A percentile compares a stretch with the other conserved stretches of the same genome.
These are phyloP conservation scores for Strigamia maritima DNA, from an alignment of 2,888 invertebrate genomes.

Conservation along the genomic window DNA sequence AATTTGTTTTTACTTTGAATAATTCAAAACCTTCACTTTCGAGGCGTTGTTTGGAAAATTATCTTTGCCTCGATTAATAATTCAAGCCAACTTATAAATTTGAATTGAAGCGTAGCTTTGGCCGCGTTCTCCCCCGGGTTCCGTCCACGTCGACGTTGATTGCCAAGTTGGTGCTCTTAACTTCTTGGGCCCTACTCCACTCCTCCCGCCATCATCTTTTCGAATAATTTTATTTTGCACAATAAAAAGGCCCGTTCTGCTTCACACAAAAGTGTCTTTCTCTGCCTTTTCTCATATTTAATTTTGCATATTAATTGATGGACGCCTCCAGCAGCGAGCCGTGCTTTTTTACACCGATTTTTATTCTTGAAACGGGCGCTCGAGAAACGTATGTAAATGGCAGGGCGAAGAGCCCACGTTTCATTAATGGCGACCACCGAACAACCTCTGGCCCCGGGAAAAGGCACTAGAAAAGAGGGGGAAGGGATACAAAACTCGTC, in stretches of 20 bases:
- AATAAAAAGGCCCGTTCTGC: constrained; percentile 19
- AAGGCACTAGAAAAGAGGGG: constrained; percentile 7
- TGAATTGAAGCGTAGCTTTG: constrained; percentile 38
- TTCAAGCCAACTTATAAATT: constrained; percentile 38
- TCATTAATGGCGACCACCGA: constrained; percentile 34
- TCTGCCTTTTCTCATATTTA: constrained; percentile 31
- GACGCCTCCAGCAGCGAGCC: constrained; percentile 32
- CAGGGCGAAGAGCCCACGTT: constrained; percentile 34
- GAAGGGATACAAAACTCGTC: constrained; percentile 11
- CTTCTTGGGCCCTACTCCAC: background rate
- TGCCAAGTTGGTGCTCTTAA: constrained; percentile 29
- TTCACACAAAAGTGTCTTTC: constrained; percentile 29
- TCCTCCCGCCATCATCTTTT: constrained; percentile 13
- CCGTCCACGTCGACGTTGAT: constrained; percentile 31
- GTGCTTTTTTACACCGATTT: constrained; percentile 34
- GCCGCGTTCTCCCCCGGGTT: constrained; percentile 32
- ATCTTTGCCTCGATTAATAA: constrained; percentile 38
- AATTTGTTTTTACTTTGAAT: constrained; percentile 31
- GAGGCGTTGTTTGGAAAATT: constrained; percentile 31
- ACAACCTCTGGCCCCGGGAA: constrained; percentile 34
- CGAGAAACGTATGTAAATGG: constrained; percentile 25
- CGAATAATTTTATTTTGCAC: constrained; percentile 32
- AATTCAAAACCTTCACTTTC: constrained; percentile 26
- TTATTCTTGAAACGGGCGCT: constrained; percentile 5
- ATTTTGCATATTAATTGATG: constrained; percentile 34